A percentile compares a stretch with the other conserved stretches of the same genome.
phyloP scores from a whole-genome alignment of 2,888 invertebrate species.

The Trimorus sp. region DNA sequence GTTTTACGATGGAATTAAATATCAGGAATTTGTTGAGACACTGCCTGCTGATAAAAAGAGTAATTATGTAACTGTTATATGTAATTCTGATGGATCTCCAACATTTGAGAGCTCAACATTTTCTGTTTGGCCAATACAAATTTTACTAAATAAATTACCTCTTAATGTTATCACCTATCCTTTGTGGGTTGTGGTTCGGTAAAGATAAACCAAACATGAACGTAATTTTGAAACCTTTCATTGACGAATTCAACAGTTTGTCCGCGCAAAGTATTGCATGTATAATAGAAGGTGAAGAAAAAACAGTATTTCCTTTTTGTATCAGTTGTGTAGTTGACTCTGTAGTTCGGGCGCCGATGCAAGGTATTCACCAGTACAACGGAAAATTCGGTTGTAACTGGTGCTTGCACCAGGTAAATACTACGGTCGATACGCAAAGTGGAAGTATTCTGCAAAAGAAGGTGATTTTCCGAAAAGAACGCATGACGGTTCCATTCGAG shows the following conservation, averaged over 20 bases:
- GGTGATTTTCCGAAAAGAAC: slow-evolving; percentile 19
- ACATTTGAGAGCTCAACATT: slow-evolving; percentile 25
- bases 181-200: slow-evolving; percentile 51
- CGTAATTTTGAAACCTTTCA: slow-evolving; percentile 43
- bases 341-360: slow-evolving; percentile 39
- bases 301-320: slow-evolving; percentile 29
- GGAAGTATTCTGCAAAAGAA: slow-evolving; percentile 4
- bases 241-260: slow-evolving; percentile 39
- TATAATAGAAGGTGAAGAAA: slow-evolving; percentile 33
- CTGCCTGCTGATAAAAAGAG: slow-evolving; percentile 6
- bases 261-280: slow-evolving; percentile 38
- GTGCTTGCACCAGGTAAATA: slow-evolving; percentile 39
- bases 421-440: not conserved
- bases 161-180: slow-evolving; percentile 31
- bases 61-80: slow-evolving; percentile 21
- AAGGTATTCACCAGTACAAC: slow-evolving; percentile 36
- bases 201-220: slow-evolving; percentile 44
- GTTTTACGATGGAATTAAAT: slow-evolving; percentile 21
- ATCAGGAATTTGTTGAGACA: slow-evolving; percentile 11
- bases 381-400: slow-evolving; percentile 40
- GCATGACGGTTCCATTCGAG: not conserved
- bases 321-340: slow-evolving; percentile 57
- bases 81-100: slow-evolving; percentile 44
- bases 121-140: slow-evolving; percentile 46
- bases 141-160: slow-evolving; percentile 36